These are phyloP conservation scores for Dendrolimus kikuchii DNA, from an alignment of 1,140 invertebrate genomes.

Conservation along the genomic window DNA sequence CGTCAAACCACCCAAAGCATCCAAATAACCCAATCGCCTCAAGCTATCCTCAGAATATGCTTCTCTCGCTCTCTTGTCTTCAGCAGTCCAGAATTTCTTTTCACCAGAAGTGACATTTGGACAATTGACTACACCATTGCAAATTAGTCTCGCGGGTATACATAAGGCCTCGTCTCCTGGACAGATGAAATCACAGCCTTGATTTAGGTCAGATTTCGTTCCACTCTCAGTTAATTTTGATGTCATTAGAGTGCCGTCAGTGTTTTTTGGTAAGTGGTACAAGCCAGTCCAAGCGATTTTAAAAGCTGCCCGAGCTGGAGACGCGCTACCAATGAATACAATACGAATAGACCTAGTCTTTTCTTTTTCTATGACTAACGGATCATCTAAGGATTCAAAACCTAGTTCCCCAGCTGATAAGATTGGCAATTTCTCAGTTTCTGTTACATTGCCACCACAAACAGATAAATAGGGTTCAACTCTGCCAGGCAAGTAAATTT, in stretches of 20 bases:
- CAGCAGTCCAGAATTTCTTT: slow-evolving; percentile 52
- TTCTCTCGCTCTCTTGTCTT: slow-evolving; percentile 66
- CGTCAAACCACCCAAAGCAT: slow-evolving; percentile 56
- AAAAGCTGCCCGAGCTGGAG: slow-evolving; percentile 85
- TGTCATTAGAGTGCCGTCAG: slow-evolving; percentile 84
- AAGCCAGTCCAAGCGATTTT: slow-evolving; percentile 92
- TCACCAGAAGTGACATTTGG: slow-evolving; percentile 74
- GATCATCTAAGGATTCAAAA: slow-evolving; percentile 74
- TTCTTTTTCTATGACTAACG: slow-evolving; percentile 69
- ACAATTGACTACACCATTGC: slow-evolving; percentile 91
- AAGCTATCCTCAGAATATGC: slow-evolving; percentile 73
- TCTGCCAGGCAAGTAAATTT: slow-evolving; percentile 82
- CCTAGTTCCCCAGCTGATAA: slow-evolving; percentile 82
- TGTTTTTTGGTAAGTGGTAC: slow-evolving; percentile 87
- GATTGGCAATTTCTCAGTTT: slow-evolving; percentile 83
- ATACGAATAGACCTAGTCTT: slow-evolving; percentile 75
- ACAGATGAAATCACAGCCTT: slow-evolving; percentile 85
- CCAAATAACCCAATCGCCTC: slow-evolving; percentile 71
- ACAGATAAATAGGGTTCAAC: slow-evolving; percentile 82
- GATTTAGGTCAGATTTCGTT: slow-evolving; percentile 47
- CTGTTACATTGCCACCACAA: slow-evolving; percentile 87
- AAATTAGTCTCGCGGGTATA: slow-evolving; percentile 85
- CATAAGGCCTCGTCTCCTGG: slow-evolving; percentile 86
- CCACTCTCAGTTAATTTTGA: slow-evolving; percentile 77
- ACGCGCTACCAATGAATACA: slow-evolving; percentile 81